These are phyloP conservation scores for Acanthochromis polyacanthus DNA, from an alignment of 2,113 vertebrate genomes.

Conservation along the genomic window DNA sequence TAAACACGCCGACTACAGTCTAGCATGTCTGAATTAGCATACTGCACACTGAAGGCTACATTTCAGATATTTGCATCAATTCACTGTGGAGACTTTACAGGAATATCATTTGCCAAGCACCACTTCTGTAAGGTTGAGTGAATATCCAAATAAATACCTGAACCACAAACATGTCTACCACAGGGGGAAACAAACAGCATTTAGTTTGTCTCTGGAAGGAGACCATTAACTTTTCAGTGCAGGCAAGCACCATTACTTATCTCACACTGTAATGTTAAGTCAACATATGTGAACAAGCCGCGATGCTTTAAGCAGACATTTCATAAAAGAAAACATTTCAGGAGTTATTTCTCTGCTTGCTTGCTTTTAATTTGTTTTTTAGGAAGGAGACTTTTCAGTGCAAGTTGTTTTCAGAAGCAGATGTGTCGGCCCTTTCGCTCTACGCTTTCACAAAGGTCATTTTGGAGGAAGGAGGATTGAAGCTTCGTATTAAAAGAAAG, in stretches of 20 bases:
- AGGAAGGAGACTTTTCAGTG: neutral
- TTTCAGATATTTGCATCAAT: conserved; percentile 41
- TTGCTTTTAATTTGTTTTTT: conserved; percentile 12
- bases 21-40: conserved; percentile 27
- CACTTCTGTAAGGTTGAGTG: neutral
- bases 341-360: conserved; percentile 12
- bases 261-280: neutral
- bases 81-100: conserved; percentile 16
- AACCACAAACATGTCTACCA: neutral
- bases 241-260: neutral
- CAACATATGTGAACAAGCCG: neutral
- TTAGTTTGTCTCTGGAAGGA: neutral
- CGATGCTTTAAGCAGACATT: neutral
- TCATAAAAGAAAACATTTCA: conserved; percentile 24
- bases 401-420: conserved; percentile 24
- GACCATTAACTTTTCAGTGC: neutral
- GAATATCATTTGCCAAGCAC: neutral
- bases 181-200: conserved; percentile 3
- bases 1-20: conserved; percentile 6
- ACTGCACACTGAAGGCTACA: neutral
- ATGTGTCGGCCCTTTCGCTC: neutral
- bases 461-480: conserved; percentile 8
- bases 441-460: conserved; percentile 4
- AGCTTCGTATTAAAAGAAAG: neutral
- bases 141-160: conserved; percentile 12